Conservation (phyloP, 2,113 vertebrate species). For the Oxyruncus cristatus region DNA sequence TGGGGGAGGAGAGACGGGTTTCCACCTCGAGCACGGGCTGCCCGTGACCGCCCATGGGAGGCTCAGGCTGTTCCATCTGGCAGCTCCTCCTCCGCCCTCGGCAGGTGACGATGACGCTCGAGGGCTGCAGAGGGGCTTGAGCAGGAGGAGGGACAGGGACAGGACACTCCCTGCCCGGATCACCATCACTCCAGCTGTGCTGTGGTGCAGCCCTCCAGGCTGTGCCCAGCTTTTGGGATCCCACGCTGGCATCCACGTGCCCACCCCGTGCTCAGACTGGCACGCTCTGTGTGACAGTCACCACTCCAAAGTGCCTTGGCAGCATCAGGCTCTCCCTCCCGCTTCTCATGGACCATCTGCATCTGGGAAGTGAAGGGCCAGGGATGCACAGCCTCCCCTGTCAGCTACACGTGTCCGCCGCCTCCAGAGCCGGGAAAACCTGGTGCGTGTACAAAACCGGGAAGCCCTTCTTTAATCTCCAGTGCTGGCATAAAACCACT, state of each 20-base stretch:
- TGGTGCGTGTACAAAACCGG: fast-evolving
- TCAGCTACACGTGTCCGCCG: fast-evolving
- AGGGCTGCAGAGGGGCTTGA: not conserved
- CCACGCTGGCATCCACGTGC: fast-evolving
- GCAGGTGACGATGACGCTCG: not conserved
- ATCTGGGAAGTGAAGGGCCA: not conserved
- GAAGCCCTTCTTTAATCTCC: not conserved
- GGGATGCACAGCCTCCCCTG: fast-evolving
- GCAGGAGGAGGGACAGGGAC: not conserved
- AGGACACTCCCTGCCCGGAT: too few relatives aligned
- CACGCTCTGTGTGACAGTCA: not conserved
- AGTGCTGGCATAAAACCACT: not conserved
- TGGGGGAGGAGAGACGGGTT: not conserved
- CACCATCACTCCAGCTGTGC: too few relatives aligned
- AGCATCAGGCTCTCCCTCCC: not conserved
- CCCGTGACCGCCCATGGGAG: fast-evolving
- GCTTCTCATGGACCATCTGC: not conserved
- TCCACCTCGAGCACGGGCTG: fast-evolving
- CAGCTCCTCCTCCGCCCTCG: not conserved
- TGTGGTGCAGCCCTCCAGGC: not conserved
- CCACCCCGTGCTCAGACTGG: not conserved
- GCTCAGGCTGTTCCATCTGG: not conserved
- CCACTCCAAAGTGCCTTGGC: not conserved
- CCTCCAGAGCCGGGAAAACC: not conserved
- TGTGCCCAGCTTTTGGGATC: not conserved